A percentile compares a stretch with the other conserved stretches of the same genome.
These are phyloP conservation scores for Peromyscus maniculatus DNA, from an alignment of 2,113 vertebrate genomes.

Conservation along the genomic window DNA sequence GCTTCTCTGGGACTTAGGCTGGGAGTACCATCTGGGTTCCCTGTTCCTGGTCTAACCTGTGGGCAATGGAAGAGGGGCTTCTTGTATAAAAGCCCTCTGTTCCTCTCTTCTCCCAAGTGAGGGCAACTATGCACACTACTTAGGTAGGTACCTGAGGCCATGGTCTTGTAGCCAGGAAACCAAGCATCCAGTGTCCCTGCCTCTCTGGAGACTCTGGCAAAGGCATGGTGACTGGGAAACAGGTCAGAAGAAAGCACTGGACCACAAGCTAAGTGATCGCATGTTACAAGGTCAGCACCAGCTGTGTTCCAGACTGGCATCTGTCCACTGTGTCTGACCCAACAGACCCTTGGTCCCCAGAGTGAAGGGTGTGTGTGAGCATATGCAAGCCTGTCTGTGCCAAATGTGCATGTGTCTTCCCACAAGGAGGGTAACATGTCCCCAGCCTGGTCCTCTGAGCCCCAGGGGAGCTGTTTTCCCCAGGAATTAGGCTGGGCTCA, in stretches of 20 bases:
- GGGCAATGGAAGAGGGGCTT: not conserved
- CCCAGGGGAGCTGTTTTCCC: accelerated
- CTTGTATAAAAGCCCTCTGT: not conserved
- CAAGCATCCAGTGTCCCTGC: accelerated
- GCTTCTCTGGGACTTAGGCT: not conserved
- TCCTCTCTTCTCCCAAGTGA: accelerated
- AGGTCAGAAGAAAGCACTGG: not conserved
- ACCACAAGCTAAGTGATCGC: not conserved
- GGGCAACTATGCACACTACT: accelerated
- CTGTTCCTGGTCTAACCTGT: not conserved
- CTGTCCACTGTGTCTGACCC: not conserved
- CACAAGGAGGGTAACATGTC: not conserved
- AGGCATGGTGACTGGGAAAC: accelerated
- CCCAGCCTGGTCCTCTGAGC: not conserved
- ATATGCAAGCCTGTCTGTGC: not conserved
- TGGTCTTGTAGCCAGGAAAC: too few species aligned
- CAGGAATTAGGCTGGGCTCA: not conserved
- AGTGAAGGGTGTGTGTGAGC: not conserved
- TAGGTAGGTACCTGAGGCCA: accelerated
- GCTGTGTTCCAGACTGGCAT: accelerated
- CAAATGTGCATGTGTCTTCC: not conserved
- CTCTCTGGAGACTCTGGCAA: accelerated
- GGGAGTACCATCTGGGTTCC: not conserved
- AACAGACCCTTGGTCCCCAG: not conserved
- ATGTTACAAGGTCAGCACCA: accelerated